Conservation (phyloP, 2,888 invertebrate species). For the Leptopilina syphax region DNA sequence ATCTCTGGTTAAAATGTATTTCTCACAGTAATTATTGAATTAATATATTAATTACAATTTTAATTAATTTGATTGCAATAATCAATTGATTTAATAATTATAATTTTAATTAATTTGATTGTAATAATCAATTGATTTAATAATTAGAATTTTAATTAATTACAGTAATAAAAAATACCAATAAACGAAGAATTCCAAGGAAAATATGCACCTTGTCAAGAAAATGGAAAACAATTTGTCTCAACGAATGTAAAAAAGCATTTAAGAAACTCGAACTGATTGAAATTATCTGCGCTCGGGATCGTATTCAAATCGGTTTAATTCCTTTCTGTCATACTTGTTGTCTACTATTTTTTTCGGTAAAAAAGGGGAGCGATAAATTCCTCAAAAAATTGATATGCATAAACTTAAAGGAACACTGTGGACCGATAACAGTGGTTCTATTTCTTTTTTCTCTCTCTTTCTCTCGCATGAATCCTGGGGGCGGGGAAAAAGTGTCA, state of each 20-base stretch:
- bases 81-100: too few species aligned
- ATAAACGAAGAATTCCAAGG: too few species aligned
- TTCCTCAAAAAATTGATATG: slow-evolving; percentile 28
- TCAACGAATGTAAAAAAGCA: not conserved
- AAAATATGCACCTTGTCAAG: too few species aligned
- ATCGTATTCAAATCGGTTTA: not conserved
- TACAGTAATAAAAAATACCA: too few species aligned
- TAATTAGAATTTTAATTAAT: too few species aligned
- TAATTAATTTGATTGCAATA: not conserved
- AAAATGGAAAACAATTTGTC: slow-evolving; percentile 19
- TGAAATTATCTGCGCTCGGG: slow-evolving; percentile 12
- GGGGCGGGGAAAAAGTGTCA: not conserved
- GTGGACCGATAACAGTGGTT: not conserved
- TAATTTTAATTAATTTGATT: too few species aligned
- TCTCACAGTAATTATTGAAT: too few species aligned
- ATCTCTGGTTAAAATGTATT: too few species aligned
- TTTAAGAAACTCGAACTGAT: slow-evolving; percentile 14
- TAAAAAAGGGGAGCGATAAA: slow-evolving; percentile 10
- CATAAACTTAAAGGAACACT: slow-evolving; percentile 33
- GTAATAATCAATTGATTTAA: too few species aligned
- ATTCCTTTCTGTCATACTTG: not conserved
- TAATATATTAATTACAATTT: not conserved
- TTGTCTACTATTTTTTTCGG: not conserved
- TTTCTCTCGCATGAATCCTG: not conserved
- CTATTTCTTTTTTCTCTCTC: not conserved